Base-by-base conservation (phyloP, 2,113 vertebrate genomes). In the Syngnathus floridae region DNA sequence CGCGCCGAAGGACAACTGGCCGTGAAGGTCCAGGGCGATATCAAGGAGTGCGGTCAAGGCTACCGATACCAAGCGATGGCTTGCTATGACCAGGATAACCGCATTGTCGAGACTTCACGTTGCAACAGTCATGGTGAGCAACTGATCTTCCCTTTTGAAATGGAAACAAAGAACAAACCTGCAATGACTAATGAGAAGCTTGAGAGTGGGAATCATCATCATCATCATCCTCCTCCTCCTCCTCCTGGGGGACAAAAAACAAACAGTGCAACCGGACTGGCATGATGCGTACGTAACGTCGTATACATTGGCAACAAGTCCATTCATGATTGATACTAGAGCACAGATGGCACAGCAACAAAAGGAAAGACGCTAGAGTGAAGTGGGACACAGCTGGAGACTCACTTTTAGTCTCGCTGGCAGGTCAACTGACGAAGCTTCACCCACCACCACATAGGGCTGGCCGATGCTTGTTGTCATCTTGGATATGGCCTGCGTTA, bases 41-140 rank as follows among this genome's bases (percentile, higher is more conserved):
- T 91, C 74, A 98, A 94, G 80, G 97, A 98, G 26, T 99, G 97
- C 13, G 97, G 97, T 7, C 96, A 97, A 82, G 97, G 97, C 4
- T 94, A 99, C 65, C 95, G 95, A 13, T 98, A 94, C 87, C 97
- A 99, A 82, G 93, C 97, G 57, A 95, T 95, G 95, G 95, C 92
- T 0, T 99, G 97, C 85, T 98, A 98, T 0, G 93, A 99, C 84
- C 97, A 98, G 70, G 95, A 96, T 63, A 93, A 89, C 66, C 88
- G 94, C 10, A 93, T 99, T 0, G 95, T 99, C 83, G 95, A 98
- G 87, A 96, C 94, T 0, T 93, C 94, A 4, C 90, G 95, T 16
- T 99, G 97, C 85, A 98, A 98, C 91, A 99, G 97, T 77, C 97
- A 98, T 0, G 97, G 96, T 97, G 89, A 71, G 82, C 22, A 22